Percentiles rank a stretch among this genome's conserved stretches.
phyloP scores from a whole-genome alignment of 2,888 invertebrate genomes.

The Drosophila greeni region DNA sequence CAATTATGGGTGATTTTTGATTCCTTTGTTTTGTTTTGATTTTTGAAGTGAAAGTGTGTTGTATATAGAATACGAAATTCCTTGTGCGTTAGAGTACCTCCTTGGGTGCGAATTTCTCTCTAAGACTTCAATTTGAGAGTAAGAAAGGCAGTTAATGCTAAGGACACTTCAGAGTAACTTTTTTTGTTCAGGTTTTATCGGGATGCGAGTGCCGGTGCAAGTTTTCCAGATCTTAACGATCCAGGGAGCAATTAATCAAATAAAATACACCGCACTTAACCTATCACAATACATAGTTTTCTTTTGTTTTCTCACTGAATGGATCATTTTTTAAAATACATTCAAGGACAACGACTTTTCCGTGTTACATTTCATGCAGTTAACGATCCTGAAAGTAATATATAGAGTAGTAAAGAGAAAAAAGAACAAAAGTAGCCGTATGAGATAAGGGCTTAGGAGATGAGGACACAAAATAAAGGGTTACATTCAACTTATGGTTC shows the following conservation, averaged over 20 bases:
- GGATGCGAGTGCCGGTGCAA: constrained; percentile 17
- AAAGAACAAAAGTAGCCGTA: constrained; percentile 36
- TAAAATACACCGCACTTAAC: constrained; percentile 44
- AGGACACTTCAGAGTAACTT: constrained; percentile 70
- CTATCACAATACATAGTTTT: constrained; percentile 39
- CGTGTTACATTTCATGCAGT: constrained; percentile 78
- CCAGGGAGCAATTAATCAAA: constrained; percentile 18
- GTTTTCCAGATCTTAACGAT: constrained; percentile 7
- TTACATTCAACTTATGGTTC: constrained; percentile 18
- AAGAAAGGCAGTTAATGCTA: constrained; percentile 48
- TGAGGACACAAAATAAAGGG: constrained; percentile 5
- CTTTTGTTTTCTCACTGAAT: constrained; percentile 39
- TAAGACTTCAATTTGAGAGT: constrained; percentile 11
- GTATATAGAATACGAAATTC: constrained; percentile 24
- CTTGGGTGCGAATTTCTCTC: constrained; percentile 20
- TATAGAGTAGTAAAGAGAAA: constrained; percentile 44
- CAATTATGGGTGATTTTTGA: constrained; percentile 17
- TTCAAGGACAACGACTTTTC: constrained; percentile 75
- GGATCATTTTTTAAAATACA: constrained; percentile 67
- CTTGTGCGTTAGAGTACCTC: constrained; percentile 25
- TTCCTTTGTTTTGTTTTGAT: neutral
- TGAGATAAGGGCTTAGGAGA: constrained; percentile 33
- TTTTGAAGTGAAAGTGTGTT: constrained; percentile 9
- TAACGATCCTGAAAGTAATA: constrained; percentile 76
- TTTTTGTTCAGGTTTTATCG: constrained; percentile 4